phyloP scores from a whole-genome alignment of 2,797 vertebrate species.

The Myiotriccus ornatus region DNA sequence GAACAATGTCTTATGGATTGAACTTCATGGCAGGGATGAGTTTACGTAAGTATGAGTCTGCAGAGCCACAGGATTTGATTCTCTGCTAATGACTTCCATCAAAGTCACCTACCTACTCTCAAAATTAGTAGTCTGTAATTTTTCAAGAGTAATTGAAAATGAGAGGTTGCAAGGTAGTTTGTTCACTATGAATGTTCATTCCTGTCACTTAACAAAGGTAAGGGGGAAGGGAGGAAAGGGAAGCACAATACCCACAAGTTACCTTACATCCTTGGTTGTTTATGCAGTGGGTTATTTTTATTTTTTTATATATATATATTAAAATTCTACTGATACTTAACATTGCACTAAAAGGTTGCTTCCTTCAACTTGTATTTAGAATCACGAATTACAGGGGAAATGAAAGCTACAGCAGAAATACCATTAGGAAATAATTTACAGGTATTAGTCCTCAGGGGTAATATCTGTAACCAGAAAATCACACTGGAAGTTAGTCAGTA shows the following conservation, averaged over 20 bases:
- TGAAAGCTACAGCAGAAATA: constrained; percentile 1
- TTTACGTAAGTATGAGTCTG: background rate
- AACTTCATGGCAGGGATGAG: constrained; percentile 18
- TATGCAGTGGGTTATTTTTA: constrained; percentile 45
- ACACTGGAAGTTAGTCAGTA: constrained; percentile 37
- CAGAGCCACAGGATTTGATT: background rate
- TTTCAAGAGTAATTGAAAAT: background rate
- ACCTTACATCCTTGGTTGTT: constrained; percentile 63
- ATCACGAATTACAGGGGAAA: constrained; percentile 51
- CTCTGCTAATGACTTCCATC: background rate
- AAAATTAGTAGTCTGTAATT: background rate
- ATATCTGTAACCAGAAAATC: background rate
- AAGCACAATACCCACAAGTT: constrained; percentile 1
- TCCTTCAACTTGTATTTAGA: constrained; percentile 59
- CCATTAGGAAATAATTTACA: constrained; percentile 5
- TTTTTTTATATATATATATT: background rate
- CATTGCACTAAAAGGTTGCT: constrained; percentile 65
- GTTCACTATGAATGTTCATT: constrained; percentile 20
- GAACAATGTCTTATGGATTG: background rate
- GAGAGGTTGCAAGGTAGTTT: background rate
- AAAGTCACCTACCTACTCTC: background rate
- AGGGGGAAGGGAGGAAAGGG: background rate
- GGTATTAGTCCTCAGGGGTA: background rate
- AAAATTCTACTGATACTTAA: constrained; percentile 62
- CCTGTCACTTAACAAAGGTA: constrained; percentile 13